Conservation (phyloP, 2,888 invertebrate species). For the Byasa hedistus region DNA sequence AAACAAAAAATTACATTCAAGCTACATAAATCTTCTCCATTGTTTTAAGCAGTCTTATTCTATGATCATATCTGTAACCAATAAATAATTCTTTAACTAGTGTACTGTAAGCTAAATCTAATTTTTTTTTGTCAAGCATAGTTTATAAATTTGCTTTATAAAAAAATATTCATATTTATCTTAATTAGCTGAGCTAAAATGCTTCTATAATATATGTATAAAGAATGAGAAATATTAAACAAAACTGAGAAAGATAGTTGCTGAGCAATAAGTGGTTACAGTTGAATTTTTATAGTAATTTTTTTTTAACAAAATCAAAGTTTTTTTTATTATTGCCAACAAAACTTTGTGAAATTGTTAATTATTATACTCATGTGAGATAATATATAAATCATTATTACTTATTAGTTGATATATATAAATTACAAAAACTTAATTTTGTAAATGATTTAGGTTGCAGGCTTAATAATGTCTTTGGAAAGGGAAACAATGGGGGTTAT, state of each 20-base stretch:
- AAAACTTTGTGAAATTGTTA: background rate
- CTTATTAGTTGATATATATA: background rate
- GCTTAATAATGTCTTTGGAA: conserved; percentile 62
- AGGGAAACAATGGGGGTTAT: conserved; percentile 60
- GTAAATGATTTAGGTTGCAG: conserved; percentile 30
- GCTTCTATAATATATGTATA: too few relatives aligned
- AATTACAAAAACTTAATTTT: background rate
- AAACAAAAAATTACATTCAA: background rate
- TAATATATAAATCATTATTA: background rate
- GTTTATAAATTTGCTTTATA: too few relatives aligned
- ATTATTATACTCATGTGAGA: background rate
- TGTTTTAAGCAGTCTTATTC: background rate
- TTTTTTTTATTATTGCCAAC: background rate
- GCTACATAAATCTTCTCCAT: background rate
- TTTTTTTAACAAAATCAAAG: background rate
- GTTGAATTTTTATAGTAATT: too few relatives aligned
- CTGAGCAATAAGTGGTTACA: too few relatives aligned
- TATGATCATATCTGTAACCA: background rate
- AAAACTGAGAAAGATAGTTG: too few relatives aligned
- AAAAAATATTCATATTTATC: too few relatives aligned
- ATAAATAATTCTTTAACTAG: too few relatives aligned
- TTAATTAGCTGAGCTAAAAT: too few relatives aligned
- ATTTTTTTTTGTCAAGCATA: too few relatives aligned
- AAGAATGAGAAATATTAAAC: too few relatives aligned
- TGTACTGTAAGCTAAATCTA: too few relatives aligned